A percentile compares a stretch with the other conserved stretches of the same genome.
These are phyloP conservation scores for Dexiosoma caninum DNA, from an alignment of 2,888 invertebrate species.

Conservation along the genomic window DNA sequence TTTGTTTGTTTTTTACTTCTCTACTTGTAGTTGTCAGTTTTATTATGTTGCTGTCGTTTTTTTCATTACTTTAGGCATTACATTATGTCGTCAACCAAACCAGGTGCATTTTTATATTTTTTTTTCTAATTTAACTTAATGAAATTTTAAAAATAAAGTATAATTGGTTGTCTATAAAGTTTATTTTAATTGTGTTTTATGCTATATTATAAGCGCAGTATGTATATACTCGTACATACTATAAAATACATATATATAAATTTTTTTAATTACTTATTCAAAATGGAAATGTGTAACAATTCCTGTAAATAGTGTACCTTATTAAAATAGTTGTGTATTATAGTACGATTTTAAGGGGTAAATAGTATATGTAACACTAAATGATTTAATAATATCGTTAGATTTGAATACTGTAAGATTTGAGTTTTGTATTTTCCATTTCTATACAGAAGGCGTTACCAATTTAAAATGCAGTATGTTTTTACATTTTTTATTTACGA, in stretches of 20 bases:
- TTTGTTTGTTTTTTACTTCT: neutral
- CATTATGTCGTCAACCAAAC: slow-evolving; percentile 14
- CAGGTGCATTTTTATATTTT: slow-evolving; percentile 45
- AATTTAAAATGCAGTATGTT: no score
- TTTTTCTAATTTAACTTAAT: slow-evolving; percentile 34
- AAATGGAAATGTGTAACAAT: slow-evolving; percentile 22
- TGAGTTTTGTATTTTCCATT: no score
- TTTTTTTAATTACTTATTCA: slow-evolving; percentile 14
- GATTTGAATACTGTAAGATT: no score
- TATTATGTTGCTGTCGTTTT: slow-evolving; percentile 19
- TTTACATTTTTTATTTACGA: no score
- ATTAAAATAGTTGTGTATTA: neutral
- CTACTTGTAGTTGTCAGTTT: neutral
- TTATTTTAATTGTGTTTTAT: slow-evolving; percentile 15
- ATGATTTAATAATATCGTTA: no score
- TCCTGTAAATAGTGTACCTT: neutral
- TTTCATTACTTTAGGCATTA: slow-evolving; percentile 29
- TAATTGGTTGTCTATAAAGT: slow-evolving; percentile 24
- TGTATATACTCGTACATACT: no score
- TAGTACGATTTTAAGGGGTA: no score
- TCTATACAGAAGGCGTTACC: no score
- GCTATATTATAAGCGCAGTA: no score
- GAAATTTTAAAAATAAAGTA: slow-evolving; percentile 17
- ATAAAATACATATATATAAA: no score
- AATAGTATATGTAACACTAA: no score